Percentiles rank a stretch among this genome's conserved stretches.
phyloP scores from a whole-genome alignment of 2,888 invertebrate genomes.

The Unio delphinus region DNA sequence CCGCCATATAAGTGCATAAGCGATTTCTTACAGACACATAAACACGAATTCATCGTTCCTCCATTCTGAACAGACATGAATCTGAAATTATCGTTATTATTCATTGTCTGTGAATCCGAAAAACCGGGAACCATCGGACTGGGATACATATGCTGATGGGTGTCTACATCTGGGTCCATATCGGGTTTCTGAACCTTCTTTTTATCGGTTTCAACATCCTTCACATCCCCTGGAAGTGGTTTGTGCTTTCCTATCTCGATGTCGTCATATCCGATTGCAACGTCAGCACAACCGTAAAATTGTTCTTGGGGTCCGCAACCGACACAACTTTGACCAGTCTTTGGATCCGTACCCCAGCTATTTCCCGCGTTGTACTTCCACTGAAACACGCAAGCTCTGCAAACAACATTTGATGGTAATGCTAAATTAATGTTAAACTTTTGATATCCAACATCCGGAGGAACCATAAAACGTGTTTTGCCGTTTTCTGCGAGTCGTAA shows the following conservation, averaged over 20 bases:
- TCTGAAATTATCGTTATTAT: constrained; percentile 16
- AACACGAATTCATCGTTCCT: constrained; percentile 32
- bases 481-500: constrained; percentile 36
- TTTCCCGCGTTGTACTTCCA: constrained; percentile 64
- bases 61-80: constrained; percentile 32
- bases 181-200: constrained; percentile 6
- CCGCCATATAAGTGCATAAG: constrained; percentile 26
- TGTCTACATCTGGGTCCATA: not conserved
- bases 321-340: constrained; percentile 42
- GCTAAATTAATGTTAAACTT: constrained; percentile 39
- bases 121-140: constrained; percentile 10
- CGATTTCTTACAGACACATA: constrained; percentile 36
- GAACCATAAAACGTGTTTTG: constrained; percentile 35
- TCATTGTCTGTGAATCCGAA: constrained; percentile 16
- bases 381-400: constrained; percentile 57
- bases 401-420: constrained; percentile 46
- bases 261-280: constrained; percentile 56
- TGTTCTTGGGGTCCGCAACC: constrained; percentile 63
- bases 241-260: constrained; percentile 28
- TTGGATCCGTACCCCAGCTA: constrained; percentile 55
- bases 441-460: constrained; percentile 31
- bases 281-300: constrained; percentile 62
- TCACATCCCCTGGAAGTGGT: constrained; percentile 30
- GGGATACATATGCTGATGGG: not conserved
- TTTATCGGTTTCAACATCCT: constrained; percentile 16